Conservation (phyloP, 2,797 vertebrate genomes). For the Hoplostethus atlanticus region DNA sequence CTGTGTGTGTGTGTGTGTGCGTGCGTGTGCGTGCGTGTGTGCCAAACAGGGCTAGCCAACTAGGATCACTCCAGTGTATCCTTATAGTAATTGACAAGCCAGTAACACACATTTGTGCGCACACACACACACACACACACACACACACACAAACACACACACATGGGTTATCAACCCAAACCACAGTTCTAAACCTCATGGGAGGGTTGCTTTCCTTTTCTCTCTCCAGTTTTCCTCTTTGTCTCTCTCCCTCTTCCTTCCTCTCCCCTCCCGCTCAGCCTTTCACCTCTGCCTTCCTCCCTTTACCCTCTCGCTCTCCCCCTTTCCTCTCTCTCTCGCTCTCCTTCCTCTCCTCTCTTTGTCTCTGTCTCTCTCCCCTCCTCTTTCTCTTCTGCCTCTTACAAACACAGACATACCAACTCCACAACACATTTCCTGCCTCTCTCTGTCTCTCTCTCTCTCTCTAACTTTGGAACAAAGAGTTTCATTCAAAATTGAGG, state of each 20-base stretch:
- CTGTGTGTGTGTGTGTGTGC: background rate
- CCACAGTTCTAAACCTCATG: slow-evolving; percentile 32
- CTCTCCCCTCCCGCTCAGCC: slow-evolving; percentile 56
- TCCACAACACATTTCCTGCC: slow-evolving; percentile 23
- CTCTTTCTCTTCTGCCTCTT: slow-evolving; percentile 22
- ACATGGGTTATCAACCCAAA: slow-evolving; percentile 28
- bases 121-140: slow-evolving; percentile 16
- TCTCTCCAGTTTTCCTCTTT: slow-evolving; percentile 36
- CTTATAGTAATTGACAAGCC: too few species aligned
- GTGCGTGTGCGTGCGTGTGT: background rate
- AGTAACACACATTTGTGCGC: background rate
- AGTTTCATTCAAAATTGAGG: slow-evolving; percentile 11
- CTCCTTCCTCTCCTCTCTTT: slow-evolving; percentile 6
- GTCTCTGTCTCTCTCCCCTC: slow-evolving; percentile 28
- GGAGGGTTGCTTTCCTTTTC: slow-evolving; percentile 52
- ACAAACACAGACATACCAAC: slow-evolving; percentile 27
- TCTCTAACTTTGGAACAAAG: slow-evolving; percentile 17
- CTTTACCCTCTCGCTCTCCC: slow-evolving; percentile 40
- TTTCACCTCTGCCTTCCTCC: slow-evolving; percentile 72
- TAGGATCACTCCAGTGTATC: too few species aligned
- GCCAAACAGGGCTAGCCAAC: too few species aligned
- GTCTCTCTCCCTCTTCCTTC: slow-evolving; percentile 68
- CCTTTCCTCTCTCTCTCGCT: slow-evolving; percentile 12
- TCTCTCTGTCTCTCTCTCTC: slow-evolving; percentile 3
- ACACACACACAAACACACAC: slow-evolving; percentile 19